Evolutionary conservation across 2,797 vertebrate species (phyloP).

Genomic region (Harpagifer antarcticus): DNA sequence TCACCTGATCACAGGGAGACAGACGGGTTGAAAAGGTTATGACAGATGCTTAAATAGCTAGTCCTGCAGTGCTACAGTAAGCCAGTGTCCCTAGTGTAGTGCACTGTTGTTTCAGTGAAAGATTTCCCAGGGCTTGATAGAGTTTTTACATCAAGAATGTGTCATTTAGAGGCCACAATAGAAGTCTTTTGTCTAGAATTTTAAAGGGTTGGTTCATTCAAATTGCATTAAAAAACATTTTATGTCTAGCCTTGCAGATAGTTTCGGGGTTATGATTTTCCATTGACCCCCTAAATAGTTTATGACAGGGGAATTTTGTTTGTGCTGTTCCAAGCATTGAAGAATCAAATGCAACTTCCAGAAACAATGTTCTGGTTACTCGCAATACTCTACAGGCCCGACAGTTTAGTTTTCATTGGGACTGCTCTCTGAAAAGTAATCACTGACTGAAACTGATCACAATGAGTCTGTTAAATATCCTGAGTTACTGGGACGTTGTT

Average conservation of each 20-base stretch:
- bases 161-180: not conserved
- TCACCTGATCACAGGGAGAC: conserved; percentile 79
- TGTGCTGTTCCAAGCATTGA: not conserved
- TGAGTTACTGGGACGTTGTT: conserved; percentile 17
- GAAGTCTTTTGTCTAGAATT: not conserved
- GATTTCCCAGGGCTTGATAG: conserved; percentile 33
- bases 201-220: not conserved
- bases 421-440: conserved; percentile 28
- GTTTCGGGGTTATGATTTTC: not conserved
- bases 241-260: not conserved
- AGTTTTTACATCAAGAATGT: conserved; percentile 1
- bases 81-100: conserved; percentile 23
- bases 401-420: conserved; percentile 40
- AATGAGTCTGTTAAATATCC: conserved; percentile 40
- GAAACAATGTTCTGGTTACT: conserved; percentile 42
- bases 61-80: conserved; percentile 28
- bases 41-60: conserved; percentile 7
- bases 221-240: not conserved
- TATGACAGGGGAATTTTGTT: not conserved
- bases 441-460: conserved; percentile 30
- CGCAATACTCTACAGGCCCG: conserved; percentile 7
- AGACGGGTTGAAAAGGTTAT: conserved; percentile 24
- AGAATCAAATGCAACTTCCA: conserved; percentile 16
- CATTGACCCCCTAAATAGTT: not conserved
- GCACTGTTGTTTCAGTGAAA: conserved; percentile 40